Percentiles rank a stretch among this genome's conserved stretches.
Conservation (phyloP, 2,888 invertebrate genomes). For the Phragmatobia fuliginosa region DNA sequence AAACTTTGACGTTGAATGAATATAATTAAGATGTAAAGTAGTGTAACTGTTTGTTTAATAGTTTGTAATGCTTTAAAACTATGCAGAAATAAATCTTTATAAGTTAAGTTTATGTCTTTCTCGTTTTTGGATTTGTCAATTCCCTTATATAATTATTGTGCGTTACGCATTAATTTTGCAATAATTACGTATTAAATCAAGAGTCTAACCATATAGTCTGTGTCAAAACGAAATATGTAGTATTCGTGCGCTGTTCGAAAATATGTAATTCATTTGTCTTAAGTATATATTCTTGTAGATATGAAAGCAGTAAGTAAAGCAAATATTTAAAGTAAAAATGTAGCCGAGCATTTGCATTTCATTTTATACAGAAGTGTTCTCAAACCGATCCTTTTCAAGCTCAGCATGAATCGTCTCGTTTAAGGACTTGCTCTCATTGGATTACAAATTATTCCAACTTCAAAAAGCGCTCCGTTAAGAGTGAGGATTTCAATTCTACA, state of each 20-base stretch:
- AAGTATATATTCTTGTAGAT: neutral
- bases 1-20: neutral
- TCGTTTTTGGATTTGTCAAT: no score
- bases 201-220: no score
- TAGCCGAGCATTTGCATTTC: neutral
- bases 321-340: neutral
- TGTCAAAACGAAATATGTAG: no score
- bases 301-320: neutral
- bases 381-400: neutral
- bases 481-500: neutral
- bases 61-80: no score
- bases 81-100: no score
- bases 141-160: no score
- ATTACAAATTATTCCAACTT: slow-evolving; percentile 6
- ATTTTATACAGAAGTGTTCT: neutral
- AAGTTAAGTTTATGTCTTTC: no score
- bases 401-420: neutral
- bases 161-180: no score
- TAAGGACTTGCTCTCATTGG: slow-evolving; percentile 1
- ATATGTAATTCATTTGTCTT: no score
- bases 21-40: neutral
- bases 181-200: no score
- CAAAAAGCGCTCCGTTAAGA: neutral
- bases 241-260: no score
- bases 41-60: no score